Conservation (phyloP, 2,888 invertebrate genomes). For the Ceriagrion tenellum region DNA sequence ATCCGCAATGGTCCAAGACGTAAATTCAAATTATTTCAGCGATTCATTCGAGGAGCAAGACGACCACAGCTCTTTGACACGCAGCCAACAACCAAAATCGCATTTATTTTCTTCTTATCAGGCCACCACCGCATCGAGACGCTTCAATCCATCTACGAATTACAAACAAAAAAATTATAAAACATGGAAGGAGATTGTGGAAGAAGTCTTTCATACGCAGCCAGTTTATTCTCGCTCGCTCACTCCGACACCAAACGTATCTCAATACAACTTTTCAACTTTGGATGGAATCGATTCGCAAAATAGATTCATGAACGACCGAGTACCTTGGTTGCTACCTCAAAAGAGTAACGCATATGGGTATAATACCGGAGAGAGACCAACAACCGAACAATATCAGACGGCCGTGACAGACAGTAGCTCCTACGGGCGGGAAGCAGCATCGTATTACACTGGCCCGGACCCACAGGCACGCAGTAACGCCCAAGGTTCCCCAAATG, state of each 20-base stretch:
- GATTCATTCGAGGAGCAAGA: neutral
- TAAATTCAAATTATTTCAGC: neutral
- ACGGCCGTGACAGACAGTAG: neutral
- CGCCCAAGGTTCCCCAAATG: neutral
- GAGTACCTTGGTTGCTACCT: neutral
- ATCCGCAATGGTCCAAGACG: neutral
- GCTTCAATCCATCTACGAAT: neutral
- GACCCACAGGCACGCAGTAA: neutral
- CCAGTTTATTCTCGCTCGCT: neutral
- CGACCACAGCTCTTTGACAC: neutral
- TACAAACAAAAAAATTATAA: neutral
- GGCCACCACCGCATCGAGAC: neutral
- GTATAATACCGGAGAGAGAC: neutral
- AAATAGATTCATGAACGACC: neutral
- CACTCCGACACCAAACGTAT: neutral
- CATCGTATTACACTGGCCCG: neutral
- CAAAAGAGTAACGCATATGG: neutral
- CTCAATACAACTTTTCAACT: neutral
- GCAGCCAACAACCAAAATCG: neutral
- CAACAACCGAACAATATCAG: neutral
- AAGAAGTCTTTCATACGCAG: neutral
- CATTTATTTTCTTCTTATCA: neutral
- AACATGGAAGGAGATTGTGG: neutral
- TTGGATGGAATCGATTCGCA: neutral
- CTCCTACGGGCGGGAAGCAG: neutral